These are phyloP conservation scores for Poeciliopsis turrubarensis DNA, from an alignment of 2,113 vertebrate species.

Conservation along the genomic window DNA sequence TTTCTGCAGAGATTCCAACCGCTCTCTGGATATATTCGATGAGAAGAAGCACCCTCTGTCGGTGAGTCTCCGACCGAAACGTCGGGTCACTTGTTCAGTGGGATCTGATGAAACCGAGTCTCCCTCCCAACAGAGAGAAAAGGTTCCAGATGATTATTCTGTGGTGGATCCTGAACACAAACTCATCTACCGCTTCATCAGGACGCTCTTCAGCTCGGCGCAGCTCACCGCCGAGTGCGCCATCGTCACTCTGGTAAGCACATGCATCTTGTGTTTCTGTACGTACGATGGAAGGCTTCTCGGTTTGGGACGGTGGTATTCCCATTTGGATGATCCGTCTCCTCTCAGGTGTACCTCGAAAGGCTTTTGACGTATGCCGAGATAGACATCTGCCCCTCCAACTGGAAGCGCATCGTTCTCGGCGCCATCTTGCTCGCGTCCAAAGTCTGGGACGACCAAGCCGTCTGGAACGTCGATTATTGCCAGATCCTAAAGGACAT, in stretches of 20 bases:
- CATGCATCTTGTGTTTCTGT: neutral
- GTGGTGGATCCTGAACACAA: constrained; percentile 97
- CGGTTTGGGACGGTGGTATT: neutral
- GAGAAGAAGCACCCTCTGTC: constrained; percentile 98
- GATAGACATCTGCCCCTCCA: constrained; percentile 96
- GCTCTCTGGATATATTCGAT: constrained; percentile 95
- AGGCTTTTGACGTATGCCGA: constrained; percentile 96
- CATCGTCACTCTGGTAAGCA: constrained; percentile 94
- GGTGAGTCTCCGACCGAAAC: constrained; percentile 75
- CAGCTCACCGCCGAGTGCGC: constrained; percentile 98
- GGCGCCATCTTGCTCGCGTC: constrained; percentile 96
- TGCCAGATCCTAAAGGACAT: constrained; percentile 98
- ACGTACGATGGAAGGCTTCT: too few species aligned
- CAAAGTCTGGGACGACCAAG: constrained; percentile 99
- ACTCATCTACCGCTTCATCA: constrained; percentile 97
- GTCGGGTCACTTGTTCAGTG: neutral
- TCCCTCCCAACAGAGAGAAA: constrained; percentile 85
- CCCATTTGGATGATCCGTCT: neutral
- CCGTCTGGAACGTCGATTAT: constrained; percentile 99
- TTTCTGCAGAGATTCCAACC: constrained; percentile 70
- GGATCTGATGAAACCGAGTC: neutral
- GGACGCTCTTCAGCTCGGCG: constrained; percentile 96
- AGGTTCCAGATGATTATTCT: constrained; percentile 95
- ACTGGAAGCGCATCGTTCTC: constrained; percentile 97
- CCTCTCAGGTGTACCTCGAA: constrained; percentile 92